These are phyloP conservation scores for Tolypeutes matacus DNA, from an alignment of 2,797 vertebrate genomes.

Conservation along the genomic window DNA sequence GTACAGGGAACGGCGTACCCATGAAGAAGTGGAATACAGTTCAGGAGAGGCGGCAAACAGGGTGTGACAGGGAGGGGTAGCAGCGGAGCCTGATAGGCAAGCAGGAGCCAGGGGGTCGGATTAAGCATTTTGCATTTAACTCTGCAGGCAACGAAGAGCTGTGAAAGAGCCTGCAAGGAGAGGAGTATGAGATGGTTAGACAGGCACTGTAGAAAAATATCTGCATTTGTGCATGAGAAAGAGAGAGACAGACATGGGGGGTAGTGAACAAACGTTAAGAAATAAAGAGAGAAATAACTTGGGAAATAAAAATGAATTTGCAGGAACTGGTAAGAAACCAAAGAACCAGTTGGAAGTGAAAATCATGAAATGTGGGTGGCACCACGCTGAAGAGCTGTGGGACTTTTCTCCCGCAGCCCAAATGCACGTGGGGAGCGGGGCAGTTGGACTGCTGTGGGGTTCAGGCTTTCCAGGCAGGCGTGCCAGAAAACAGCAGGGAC, in stretches of 20 bases:
- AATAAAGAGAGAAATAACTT: neutral
- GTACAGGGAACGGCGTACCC: neutral
- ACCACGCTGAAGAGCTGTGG: neutral
- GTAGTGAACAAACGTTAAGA: neutral
- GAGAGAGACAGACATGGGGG: no score
- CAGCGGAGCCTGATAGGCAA: neutral
- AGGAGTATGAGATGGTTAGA: neutral
- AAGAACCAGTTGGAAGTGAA: neutral
- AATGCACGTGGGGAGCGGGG: neutral
- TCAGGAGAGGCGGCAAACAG: neutral
- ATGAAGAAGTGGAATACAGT: neutral
- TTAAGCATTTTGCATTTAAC: neutral
- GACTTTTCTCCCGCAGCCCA: neutral
- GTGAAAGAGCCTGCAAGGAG: rapidly evolving
- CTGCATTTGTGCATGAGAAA: neutral
- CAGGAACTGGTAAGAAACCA: neutral
- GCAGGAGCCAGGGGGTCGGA: neutral
- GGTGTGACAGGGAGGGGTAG: rapidly evolving
- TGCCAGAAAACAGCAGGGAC: neutral
- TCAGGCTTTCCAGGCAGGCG: neutral
- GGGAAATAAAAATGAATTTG: neutral
- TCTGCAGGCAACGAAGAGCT: neutral
- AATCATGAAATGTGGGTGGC: no score
- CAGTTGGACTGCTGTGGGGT: neutral
- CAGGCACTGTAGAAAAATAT: neutral